phyloP scores from a whole-genome alignment of 2,888 invertebrate species.

The Clanis bilineata region DNA sequence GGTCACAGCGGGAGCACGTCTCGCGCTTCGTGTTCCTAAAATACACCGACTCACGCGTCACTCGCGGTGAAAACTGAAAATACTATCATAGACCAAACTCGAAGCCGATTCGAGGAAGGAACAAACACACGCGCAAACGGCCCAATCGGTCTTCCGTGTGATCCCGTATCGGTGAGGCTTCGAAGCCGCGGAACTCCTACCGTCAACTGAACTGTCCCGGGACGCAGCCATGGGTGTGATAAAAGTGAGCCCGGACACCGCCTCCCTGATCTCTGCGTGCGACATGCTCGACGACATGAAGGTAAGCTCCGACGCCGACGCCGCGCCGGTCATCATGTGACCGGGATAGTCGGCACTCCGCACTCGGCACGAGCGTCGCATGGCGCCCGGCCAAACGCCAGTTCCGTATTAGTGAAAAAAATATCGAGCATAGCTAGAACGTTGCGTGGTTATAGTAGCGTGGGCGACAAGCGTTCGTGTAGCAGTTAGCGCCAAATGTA shows the following conservation, averaged over 20 bases:
- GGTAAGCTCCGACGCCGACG: too few species aligned
- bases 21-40: slow-evolving; percentile 69
- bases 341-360: slow-evolving; percentile 24
- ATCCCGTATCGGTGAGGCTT: slow-evolving; percentile 27
- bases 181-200: not conserved
- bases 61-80: slow-evolving; percentile 39
- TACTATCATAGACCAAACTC: slow-evolving; percentile 36
- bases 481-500: slow-evolving; percentile 24
- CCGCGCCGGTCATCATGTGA: slow-evolving; percentile 47
- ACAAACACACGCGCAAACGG: slow-evolving; percentile 55
- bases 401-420: slow-evolving; percentile 55
- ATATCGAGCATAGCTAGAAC: slow-evolving; percentile 34
- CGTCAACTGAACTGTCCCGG: slow-evolving; percentile 18
- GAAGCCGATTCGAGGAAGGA: slow-evolving; percentile 34
- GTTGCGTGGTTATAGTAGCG: slow-evolving; percentile 57
- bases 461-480: slow-evolving; percentile 27
- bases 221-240: slow-evolving; percentile 68
- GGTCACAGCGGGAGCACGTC: slow-evolving; percentile 74
- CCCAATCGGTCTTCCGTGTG: slow-evolving; percentile 64
- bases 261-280: slow-evolving; percentile 70
- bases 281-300: slow-evolving; percentile 78
- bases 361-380: not conserved
- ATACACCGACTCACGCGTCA: slow-evolving; percentile 59
- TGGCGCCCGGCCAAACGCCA: slow-evolving; percentile 51
- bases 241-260: slow-evolving; percentile 72